Conservation (phyloP, 2,113 vertebrate species). For the Fulmarus glacialis region DNA sequence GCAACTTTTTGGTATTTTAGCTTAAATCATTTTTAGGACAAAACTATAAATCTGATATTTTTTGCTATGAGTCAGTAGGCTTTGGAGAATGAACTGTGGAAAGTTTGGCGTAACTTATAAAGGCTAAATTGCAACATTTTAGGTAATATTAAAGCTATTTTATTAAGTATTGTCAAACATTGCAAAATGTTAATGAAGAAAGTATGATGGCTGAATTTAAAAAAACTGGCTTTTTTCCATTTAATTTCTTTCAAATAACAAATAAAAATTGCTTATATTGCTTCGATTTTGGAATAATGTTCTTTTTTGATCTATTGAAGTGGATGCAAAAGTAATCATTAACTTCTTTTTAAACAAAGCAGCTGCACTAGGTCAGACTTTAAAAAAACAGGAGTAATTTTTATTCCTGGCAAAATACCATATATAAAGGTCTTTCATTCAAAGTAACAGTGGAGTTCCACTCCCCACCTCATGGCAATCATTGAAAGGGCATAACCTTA, state of each 20-base stretch:
- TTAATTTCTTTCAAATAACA: slow-evolving; percentile 63
- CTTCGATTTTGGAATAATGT: slow-evolving; percentile 22
- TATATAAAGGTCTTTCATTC: not conserved
- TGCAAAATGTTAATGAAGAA: slow-evolving; percentile 55
- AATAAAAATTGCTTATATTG: slow-evolving; percentile 41
- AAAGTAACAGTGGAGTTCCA: not conserved
- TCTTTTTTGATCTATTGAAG: slow-evolving; percentile 29
- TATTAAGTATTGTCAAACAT: slow-evolving; percentile 61
- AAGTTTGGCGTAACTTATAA: slow-evolving; percentile 50
- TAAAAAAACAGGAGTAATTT: slow-evolving; percentile 32
- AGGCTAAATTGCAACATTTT: slow-evolving; percentile 49
- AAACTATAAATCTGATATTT: slow-evolving; percentile 24
- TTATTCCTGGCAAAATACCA: not conserved
- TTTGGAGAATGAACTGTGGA: slow-evolving; percentile 46
- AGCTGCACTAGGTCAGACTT: slow-evolving; percentile 39
- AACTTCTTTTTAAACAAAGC: slow-evolving; percentile 30
- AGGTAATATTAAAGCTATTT: slow-evolving; percentile 60
- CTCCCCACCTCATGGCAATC: not conserved
- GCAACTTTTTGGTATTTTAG: slow-evolving; percentile 11
- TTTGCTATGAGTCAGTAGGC: not conserved
- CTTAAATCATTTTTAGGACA: slow-evolving; percentile 46
- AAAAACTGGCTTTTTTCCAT: slow-evolving; percentile 31
- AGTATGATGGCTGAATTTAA: slow-evolving; percentile 8
- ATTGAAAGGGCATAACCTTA: not conserved
- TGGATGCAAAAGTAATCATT: slow-evolving; percentile 33